Conservation (phyloP, 2,113 vertebrate genomes). For the Plotosus lineatus region DNA sequence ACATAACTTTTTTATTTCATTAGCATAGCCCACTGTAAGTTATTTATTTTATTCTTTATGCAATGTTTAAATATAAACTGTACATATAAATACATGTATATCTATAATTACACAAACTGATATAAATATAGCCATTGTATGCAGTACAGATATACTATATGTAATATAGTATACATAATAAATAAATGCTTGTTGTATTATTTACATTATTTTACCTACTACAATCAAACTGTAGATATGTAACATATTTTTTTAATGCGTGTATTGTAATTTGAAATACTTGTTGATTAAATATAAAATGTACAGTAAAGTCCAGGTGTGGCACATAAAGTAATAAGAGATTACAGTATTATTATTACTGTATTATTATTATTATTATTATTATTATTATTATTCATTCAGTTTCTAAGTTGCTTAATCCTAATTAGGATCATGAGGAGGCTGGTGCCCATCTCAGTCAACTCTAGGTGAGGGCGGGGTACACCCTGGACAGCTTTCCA, state of each 20-base stretch:
- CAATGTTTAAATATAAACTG: constrained; percentile 77
- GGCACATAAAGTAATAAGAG: constrained; percentile 69
- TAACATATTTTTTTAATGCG: constrained; percentile 71
- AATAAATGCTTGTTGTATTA: constrained; percentile 64
- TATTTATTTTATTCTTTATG: constrained; percentile 82
- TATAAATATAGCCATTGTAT: constrained; percentile 78
- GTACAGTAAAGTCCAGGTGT: constrained; percentile 76
- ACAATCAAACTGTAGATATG: constrained; percentile 77
- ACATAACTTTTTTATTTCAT: constrained; percentile 75
- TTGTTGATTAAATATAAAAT: constrained; percentile 78
- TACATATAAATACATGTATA: constrained; percentile 76
- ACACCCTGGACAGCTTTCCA: too few species aligned
- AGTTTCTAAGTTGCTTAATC: too few species aligned
- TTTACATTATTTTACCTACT: constrained; percentile 69
- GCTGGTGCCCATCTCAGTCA: too few species aligned
- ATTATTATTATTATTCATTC: too few species aligned
- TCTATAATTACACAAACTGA: constrained; percentile 79
- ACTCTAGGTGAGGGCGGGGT: too few species aligned
- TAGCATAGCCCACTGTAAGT: constrained; percentile 70
- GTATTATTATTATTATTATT: too few species aligned
- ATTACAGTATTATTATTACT: too few species aligned
- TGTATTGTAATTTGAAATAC: constrained; percentile 75
- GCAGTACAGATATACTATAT: constrained; percentile 70
- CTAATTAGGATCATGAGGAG: too few species aligned
- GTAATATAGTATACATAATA: constrained; percentile 63